Conservation (phyloP, 2,113 vertebrate genomes). For the Taxidea taxus region DNA sequence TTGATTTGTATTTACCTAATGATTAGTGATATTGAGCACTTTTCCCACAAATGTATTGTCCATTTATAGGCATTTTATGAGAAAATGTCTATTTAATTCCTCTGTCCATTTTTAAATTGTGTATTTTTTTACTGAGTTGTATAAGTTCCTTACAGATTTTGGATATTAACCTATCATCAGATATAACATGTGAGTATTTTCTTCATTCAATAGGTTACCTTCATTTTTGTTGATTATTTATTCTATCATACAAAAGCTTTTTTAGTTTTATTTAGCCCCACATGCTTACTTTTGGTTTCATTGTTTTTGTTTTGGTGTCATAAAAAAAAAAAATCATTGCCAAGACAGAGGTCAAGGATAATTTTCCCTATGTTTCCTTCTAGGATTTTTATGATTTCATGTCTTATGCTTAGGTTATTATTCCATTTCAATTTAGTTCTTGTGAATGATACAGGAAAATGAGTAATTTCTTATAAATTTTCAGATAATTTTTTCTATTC, state of each 20-base stretch:
- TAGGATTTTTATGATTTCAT: background rate
- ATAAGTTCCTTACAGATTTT: background rate
- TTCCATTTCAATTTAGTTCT: background rate
- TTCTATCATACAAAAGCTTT: background rate
- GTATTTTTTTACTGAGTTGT: background rate
- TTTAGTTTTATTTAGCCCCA: background rate
- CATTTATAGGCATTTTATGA: background rate
- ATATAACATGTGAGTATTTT: background rate
- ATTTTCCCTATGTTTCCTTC: background rate
- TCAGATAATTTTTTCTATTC: background rate
- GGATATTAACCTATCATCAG: background rate
- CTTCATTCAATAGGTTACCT: background rate
- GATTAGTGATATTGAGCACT: background rate
- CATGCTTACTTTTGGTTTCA: background rate
- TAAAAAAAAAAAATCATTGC: background rate
- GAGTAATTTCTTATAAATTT: background rate
- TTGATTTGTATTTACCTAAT: background rate
- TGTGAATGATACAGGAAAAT: background rate
- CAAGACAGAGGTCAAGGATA: background rate
- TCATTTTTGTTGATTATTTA: background rate
- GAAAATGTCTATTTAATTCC: background rate
- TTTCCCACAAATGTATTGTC: background rate
- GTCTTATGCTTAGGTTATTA: background rate
- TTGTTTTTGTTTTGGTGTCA: background rate
- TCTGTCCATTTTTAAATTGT: background rate